Conservation (phyloP, 2,113 vertebrate species). For the Sylvietta virens region DNA sequence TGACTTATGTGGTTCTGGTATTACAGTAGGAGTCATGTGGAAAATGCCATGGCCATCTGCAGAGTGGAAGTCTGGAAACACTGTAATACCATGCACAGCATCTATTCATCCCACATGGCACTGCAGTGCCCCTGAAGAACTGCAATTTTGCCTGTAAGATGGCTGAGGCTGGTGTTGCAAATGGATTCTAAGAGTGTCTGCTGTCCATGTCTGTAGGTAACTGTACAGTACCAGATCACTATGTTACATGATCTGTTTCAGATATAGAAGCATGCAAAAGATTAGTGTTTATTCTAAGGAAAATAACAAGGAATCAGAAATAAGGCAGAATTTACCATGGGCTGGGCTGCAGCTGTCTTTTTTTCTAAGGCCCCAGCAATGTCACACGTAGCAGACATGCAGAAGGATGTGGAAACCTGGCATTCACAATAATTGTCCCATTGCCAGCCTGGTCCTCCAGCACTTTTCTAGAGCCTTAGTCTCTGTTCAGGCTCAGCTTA, state of each 20-base stretch:
- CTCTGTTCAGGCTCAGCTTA: background rate
- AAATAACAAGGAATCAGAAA: background rate
- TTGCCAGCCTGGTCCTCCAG: background rate
- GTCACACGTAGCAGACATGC: background rate
- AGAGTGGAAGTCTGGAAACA: background rate
- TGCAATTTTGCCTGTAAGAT: background rate
- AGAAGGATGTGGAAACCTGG: background rate
- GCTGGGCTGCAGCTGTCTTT: background rate
- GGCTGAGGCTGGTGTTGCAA: background rate
- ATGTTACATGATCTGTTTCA: background rate
- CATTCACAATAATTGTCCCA: accelerated
- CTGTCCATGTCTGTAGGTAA: background rate
- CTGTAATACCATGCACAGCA: background rate
- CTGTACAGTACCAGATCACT: background rate
- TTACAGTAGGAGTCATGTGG: constrained; percentile 20
- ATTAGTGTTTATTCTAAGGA: background rate
- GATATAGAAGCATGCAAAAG: background rate
- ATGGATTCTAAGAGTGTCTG: background rate
- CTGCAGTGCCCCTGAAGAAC: background rate
- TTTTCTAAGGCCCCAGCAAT: background rate
- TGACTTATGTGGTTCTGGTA: constrained; percentile 20
- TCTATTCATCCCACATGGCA: background rate
- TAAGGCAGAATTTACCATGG: background rate
- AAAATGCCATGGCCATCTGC: background rate
- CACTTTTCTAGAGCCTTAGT: background rate